Evolutionary conservation across 2,888 invertebrate species (phyloP).

Genomic region (Harpagoxenus sublaevis): DNA sequence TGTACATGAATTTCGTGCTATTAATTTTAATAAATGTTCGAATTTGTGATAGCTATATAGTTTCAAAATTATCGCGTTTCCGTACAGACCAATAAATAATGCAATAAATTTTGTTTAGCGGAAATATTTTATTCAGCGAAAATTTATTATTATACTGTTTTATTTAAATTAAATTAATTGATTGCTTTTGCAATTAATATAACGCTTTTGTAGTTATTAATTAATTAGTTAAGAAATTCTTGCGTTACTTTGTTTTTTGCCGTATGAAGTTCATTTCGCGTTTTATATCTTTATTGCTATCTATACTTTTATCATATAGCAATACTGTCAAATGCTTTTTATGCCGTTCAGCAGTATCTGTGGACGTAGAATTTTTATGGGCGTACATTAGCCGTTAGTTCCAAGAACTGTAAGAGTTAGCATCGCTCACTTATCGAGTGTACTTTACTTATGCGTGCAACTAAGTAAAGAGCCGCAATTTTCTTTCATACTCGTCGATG

Average conservation of each 20-base stretch:
- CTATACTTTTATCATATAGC: neutral
- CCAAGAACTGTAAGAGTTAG: neutral
- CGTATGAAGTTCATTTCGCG: neutral
- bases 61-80: neutral
- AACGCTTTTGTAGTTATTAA: neutral
- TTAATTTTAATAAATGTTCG: neutral
- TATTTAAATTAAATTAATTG: neutral
- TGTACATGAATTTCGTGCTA: neutral
- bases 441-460: neutral
- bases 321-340: neutral
- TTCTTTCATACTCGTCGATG: slow-evolving; percentile 15
- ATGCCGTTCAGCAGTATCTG: neutral
- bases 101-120: neutral
- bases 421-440: slow-evolving; percentile 28
- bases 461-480: neutral
- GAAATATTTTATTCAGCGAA: neutral
- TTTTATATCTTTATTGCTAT: neutral
- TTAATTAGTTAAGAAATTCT: neutral
- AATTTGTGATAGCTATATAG: too few species aligned
- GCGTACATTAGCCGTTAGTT: neutral
- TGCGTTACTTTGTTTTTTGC: neutral
- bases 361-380: neutral
- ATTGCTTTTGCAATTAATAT: neutral
- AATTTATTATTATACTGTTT: neutral
- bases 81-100: slow-evolving; percentile 8